Conservation (phyloP, 1,140 invertebrate genomes). For the Bombus affinis region DNA sequence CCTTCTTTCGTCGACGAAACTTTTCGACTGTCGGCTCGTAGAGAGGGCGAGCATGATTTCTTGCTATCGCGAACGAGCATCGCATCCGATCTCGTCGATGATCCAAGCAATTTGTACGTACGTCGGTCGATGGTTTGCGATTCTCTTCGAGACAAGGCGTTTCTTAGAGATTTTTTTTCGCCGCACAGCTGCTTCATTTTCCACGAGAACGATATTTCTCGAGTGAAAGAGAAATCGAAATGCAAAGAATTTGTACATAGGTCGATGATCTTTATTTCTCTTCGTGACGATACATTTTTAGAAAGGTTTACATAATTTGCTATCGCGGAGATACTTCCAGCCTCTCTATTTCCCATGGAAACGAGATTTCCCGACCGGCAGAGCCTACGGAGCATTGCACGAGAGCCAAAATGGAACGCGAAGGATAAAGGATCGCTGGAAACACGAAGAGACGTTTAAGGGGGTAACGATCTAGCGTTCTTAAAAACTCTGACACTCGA, state of each 20-base stretch:
- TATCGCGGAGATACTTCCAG: background rate
- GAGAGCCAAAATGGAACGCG: background rate
- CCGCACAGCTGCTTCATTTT: too few species aligned
- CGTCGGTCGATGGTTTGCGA: too few species aligned
- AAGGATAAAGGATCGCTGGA: background rate
- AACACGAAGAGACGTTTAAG: background rate
- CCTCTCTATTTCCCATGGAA: constrained; percentile 48
- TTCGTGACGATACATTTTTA: too few species aligned
- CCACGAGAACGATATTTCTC: background rate
- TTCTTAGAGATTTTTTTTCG: too few species aligned
- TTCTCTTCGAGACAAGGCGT: too few species aligned
- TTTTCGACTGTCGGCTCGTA: background rate
- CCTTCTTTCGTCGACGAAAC: background rate
- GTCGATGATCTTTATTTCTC: background rate
- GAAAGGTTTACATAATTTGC: too few species aligned
- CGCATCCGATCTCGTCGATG: too few species aligned
- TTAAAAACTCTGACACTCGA: background rate
- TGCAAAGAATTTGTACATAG: background rate
- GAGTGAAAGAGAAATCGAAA: background rate
- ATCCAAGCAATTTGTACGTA: too few species aligned
- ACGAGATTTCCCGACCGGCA: constrained; percentile 44
- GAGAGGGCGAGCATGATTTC: background rate
- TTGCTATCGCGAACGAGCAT: too few species aligned
- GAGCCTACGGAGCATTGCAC: background rate
- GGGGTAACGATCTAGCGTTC: background rate